phyloP scores from a whole-genome alignment of 2,113 vertebrate genomes.

The Dryoscopus gambensis region DNA sequence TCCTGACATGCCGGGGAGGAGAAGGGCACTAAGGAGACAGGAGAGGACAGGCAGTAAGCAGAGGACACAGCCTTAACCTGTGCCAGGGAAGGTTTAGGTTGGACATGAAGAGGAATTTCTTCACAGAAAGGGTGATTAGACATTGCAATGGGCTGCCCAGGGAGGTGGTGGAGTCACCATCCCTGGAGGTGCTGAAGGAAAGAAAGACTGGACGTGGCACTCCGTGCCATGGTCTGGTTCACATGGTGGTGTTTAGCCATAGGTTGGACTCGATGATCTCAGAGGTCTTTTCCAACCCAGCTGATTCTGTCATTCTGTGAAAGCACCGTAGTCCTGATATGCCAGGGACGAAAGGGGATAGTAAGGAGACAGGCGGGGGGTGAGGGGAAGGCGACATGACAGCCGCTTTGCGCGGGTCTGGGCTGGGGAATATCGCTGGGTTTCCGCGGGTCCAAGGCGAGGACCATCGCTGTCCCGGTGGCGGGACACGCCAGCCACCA shows the following conservation, averaged over 20 bases:
- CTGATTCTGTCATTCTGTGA: not conserved
- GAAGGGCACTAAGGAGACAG: not conserved
- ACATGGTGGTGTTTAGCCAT: not conserved
- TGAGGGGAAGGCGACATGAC: no score
- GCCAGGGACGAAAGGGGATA: not conserved
- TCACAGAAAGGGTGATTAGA: not conserved
- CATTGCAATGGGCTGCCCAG: not conserved
- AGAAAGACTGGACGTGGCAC: not conserved
- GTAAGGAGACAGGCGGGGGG: not conserved
- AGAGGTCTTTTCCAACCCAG: not conserved
- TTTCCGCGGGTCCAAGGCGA: not conserved
- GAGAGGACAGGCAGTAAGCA: not conserved
- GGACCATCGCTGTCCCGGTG: accelerated
- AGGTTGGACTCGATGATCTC: no score
- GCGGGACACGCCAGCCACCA: not conserved
- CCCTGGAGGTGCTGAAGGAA: not conserved
- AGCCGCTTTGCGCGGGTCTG: no score
- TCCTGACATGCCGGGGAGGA: no score
- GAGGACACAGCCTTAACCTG: not conserved
- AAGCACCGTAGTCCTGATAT: not conserved
- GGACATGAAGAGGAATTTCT: not conserved
- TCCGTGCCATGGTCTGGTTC: not conserved
- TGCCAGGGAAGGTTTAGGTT: not conserved
- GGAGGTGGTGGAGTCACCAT: no score
- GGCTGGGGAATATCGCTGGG: not conserved